These are phyloP conservation scores for Acanthaster planci DNA, from an alignment of 35 echinoderm and acorn worm species.

Conservation along the genomic window DNA sequence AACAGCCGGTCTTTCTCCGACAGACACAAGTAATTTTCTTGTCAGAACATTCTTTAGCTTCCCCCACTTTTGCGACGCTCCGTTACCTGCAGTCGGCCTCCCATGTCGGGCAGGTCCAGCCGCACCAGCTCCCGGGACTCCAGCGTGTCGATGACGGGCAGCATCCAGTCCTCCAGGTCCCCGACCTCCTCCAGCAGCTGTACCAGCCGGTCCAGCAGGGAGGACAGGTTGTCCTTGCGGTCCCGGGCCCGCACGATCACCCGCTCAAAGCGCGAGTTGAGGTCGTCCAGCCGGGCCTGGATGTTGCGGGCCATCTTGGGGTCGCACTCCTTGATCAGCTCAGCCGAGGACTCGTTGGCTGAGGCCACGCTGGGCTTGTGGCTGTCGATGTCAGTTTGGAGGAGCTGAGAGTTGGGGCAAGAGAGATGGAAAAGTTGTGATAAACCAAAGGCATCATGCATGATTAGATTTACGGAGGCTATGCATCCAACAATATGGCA, in stretches of 20 bases:
- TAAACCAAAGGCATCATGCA: too few relatives aligned
- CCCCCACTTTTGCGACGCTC: too few relatives aligned
- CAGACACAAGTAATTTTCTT: too few relatives aligned
- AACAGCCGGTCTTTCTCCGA: too few relatives aligned
- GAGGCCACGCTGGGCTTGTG: conserved; percentile 93
- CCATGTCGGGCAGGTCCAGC: conserved; percentile 83
- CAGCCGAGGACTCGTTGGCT: conserved; percentile 81
- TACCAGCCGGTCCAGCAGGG: conserved; percentile 67
- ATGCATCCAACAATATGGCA: too few relatives aligned
- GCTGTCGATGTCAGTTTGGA: conserved; percentile 96
- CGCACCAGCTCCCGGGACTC: conserved; percentile 74
- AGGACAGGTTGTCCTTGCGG: conserved; percentile 74
- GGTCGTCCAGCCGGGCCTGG: conserved; percentile 88
- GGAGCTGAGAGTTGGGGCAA: conserved; percentile 46
- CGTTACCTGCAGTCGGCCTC: conserved; percentile 79
- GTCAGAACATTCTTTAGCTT: too few relatives aligned
- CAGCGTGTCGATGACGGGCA: conserved; percentile 71
- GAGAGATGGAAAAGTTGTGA: too few relatives aligned
- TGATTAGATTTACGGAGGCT: too few relatives aligned
- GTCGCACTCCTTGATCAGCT: conserved; percentile 82
- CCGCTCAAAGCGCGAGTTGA: conserved; percentile 85
- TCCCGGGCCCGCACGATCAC: conserved; percentile 73
- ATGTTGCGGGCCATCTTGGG: conserved; percentile 82
- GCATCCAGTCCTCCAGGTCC: conserved; percentile 83
- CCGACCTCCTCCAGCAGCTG: conserved; percentile 70